A percentile compares a stretch with the other conserved stretches of the same genome.
phyloP scores from a whole-genome alignment of 2,113 vertebrate genomes.

The Anguilla rostrata region DNA sequence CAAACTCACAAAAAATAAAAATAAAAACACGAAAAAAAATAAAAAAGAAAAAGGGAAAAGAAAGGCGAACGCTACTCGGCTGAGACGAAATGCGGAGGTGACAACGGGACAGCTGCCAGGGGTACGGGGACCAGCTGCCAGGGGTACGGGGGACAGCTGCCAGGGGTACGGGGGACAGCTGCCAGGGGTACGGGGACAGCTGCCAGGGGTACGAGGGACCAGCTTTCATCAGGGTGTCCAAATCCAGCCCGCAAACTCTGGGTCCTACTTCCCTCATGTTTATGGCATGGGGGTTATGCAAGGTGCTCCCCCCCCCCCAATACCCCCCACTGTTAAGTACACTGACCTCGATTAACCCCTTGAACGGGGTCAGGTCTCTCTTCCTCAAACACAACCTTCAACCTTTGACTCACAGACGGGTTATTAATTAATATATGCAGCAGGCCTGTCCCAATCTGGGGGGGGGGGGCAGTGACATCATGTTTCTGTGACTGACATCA shows the following conservation, averaged over 20 bases:
- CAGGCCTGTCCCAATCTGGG: neutral
- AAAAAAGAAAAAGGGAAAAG: neutral
- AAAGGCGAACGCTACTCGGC: neutral
- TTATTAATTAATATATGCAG: slow-evolving; percentile 5
- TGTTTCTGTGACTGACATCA: no score
- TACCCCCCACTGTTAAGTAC: neutral
- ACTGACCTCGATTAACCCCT: neutral
- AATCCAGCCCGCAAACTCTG: neutral
- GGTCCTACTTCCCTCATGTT: neutral
- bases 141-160: no score
- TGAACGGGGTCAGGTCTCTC: neutral
- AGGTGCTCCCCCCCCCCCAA: neutral
- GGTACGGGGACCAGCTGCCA: neutral
- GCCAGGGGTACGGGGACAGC: no score
- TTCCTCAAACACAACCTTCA: slow-evolving; percentile 1
- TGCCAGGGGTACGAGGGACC: no score
- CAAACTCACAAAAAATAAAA: neutral
- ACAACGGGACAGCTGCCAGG: neutral
- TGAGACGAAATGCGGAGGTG: neutral
- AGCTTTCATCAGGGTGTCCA: neutral
- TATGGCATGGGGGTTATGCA: neutral
- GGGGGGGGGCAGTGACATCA: neutral
- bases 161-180: no score
- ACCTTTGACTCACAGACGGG: neutral
- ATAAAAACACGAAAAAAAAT: neutral